phyloP scores from a whole-genome alignment of 2,113 vertebrate genomes.

The Symphodus melops region DNA sequence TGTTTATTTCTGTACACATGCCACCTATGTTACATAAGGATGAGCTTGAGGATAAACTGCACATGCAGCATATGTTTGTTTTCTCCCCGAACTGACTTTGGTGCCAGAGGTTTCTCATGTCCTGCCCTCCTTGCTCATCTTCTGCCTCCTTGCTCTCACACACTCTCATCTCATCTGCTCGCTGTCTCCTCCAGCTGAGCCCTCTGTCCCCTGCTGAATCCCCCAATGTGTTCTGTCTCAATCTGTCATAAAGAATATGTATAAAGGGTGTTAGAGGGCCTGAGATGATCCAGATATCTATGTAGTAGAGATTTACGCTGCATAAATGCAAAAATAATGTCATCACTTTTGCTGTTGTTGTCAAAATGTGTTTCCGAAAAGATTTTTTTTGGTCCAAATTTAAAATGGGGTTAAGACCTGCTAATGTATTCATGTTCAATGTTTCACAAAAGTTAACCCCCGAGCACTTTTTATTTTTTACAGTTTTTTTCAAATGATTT shows the following conservation, averaged over 20 bases:
- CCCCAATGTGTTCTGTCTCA: constrained; percentile 5
- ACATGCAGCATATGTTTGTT: constrained; percentile 67
- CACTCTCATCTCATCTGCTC: constrained; percentile 60
- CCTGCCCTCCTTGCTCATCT: constrained; percentile 58
- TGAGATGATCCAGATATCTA: not conserved
- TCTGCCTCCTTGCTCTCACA: constrained; percentile 62
- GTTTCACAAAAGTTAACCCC: not conserved
- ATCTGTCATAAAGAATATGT: not conserved
- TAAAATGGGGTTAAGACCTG: no score
- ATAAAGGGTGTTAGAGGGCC: not conserved
- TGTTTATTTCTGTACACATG: constrained; percentile 30
- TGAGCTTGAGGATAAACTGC: constrained; percentile 60
- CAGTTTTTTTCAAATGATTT: not conserved
- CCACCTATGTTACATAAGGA: constrained; percentile 67
- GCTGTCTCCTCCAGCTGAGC: constrained; percentile 61
- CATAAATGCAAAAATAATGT: not conserved
- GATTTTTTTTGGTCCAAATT: no score
- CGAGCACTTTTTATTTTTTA: not conserved
- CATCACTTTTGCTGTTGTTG: no score
- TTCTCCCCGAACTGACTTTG: constrained; percentile 51
- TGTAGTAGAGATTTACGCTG: not conserved
- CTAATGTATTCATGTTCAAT: no score
- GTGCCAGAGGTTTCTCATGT: constrained; percentile 69
- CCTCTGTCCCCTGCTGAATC: constrained; percentile 32
- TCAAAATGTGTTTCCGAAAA: no score